A percentile compares a stretch with the other conserved stretches of the same genome.
These are phyloP conservation scores for Triplophysa yarkandensis DNA, from an alignment of 2,797 vertebrate genomes.

Conservation along the genomic window DNA sequence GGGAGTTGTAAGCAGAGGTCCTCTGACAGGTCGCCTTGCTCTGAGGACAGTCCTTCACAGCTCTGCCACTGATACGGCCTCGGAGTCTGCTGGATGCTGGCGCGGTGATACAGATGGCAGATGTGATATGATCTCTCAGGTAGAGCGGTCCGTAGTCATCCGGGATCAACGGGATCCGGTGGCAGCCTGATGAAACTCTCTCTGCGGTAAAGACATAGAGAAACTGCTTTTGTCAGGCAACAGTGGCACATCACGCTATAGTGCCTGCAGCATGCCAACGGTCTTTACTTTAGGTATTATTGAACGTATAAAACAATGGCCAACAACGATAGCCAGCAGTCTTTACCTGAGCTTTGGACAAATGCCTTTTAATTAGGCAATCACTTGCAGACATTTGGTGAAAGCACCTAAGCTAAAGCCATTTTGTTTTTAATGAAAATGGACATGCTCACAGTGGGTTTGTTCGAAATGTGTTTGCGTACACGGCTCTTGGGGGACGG, in stretches of 20 bases:
- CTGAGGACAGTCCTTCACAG: conserved; percentile 7
- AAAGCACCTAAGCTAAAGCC: not conserved
- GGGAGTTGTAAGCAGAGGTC: conserved; percentile 18
- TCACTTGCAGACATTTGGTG: not conserved
- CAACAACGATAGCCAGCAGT: not conserved
- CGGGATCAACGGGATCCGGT: not conserved
- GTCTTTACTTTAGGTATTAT: conserved; percentile 4
- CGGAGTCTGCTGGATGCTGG: not conserved
- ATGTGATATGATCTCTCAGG: conserved; percentile 24
- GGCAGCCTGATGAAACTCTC: conserved; percentile 2
- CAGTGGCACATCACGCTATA: not conserved
- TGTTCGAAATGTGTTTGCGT: conserved; percentile 41
- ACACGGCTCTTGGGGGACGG: conserved; percentile 16
- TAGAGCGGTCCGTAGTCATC: conserved; percentile 9
- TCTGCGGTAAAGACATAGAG: not conserved
- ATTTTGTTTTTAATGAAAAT: not conserved
- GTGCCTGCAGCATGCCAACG: conserved; percentile 11
- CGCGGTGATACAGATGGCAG: not conserved
- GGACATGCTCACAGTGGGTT: conserved; percentile 8
- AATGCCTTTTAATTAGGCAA: conserved; percentile 13
- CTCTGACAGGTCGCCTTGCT: conserved; percentile 24
- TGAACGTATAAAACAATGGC: conserved; percentile 3
- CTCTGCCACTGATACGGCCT: not conserved
- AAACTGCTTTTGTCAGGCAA: not conserved
- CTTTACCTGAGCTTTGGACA: conserved; percentile 21